These are phyloP conservation scores for Peribatodes rhomboidaria DNA, from an alignment of 2,888 invertebrate species.

Conservation along the genomic window DNA sequence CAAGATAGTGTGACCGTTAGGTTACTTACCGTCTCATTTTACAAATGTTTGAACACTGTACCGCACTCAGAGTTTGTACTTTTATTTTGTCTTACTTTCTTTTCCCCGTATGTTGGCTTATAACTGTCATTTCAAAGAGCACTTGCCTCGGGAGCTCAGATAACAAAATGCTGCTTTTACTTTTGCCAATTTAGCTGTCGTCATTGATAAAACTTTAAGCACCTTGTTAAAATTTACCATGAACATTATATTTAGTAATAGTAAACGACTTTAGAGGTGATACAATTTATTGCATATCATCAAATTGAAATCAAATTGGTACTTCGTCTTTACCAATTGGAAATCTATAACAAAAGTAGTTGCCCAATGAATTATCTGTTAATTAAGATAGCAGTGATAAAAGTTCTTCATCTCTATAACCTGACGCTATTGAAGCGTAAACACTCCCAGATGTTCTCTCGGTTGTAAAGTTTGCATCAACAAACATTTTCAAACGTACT, in stretches of 20 bases:
- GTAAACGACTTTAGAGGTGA: no score
- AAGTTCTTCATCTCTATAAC: conserved; percentile 20
- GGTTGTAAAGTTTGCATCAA: conserved; percentile 32
- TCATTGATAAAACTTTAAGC: neutral
- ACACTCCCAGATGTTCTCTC: conserved; percentile 32
- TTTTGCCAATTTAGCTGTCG: neutral
- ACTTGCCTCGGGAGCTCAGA: conserved; percentile 12
- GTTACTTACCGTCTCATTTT: neutral
- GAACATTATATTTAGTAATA: no score
- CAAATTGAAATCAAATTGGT: no score
- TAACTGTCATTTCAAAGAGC: conserved; percentile 3
- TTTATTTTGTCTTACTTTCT: conserved; percentile 4
- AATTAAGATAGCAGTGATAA: conserved; percentile 14
- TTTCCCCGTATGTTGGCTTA: neutral
- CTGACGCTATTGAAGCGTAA: conserved; percentile 22
- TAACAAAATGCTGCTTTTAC: conserved; percentile 16
- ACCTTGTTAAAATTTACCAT: no score
- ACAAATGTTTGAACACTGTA: neutral
- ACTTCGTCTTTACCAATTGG: neutral
- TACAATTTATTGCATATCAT: no score
- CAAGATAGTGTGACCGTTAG: neutral
- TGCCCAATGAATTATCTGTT: neutral
- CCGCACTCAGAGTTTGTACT: neutral
- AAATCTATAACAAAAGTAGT: neutral
- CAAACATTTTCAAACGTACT: conserved; percentile 28